Base-by-base conservation (phyloP, 2,888 invertebrate genomes). In the Erebia epiphron region DNA sequence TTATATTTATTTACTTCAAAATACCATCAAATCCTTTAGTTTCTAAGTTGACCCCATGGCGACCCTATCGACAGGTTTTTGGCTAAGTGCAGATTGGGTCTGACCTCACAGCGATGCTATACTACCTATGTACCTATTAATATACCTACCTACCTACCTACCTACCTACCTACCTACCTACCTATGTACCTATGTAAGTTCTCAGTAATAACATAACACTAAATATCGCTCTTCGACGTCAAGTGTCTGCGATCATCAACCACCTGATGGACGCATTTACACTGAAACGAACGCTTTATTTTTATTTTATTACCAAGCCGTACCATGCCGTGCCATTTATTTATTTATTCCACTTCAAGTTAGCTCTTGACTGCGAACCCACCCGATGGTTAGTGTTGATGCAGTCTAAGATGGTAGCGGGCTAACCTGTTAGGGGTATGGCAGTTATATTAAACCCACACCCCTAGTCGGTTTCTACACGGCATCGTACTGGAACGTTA, bases 181-280 rank as follows among this genome's bases (percentile, higher is more conserved):
- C 16, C 16, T 5, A 60, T 52, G 8, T 73, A 74, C 73, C 62
- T 74, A 73, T 73, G 66, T 83, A 79, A 78, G 54, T 54, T 63
- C 62, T 62, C 21, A 16, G 63, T 64, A 58, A 69, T 57, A 52
- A 69, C 60, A 83, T 84, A 83, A 85, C 83, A 83, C 84, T 81
- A 84, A 87, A 87, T 86, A 87, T 82, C 82, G 85, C 86, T 83
- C 86, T 83, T 81, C 78, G 82, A 74, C 87, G 79, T 86, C 83
- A 85, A 86, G 86, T 85, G 84, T 86, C 87, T 89, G 88, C 86
- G 88, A 88, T 90, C 89, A 87, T 88, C 83, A 81, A 74, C 67
- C 61, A 26, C 14, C 66, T 16, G 60, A 63, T 70, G 65, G 46
- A 54, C 52, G 10, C 41, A 35, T 71, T 89, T 68, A 88, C 86